A percentile compares a stretch with the other conserved stretches of the same genome.
Evolutionary conservation across 2,888 invertebrate genomes (phyloP).

Genomic region (Baccha elongata): DNA sequence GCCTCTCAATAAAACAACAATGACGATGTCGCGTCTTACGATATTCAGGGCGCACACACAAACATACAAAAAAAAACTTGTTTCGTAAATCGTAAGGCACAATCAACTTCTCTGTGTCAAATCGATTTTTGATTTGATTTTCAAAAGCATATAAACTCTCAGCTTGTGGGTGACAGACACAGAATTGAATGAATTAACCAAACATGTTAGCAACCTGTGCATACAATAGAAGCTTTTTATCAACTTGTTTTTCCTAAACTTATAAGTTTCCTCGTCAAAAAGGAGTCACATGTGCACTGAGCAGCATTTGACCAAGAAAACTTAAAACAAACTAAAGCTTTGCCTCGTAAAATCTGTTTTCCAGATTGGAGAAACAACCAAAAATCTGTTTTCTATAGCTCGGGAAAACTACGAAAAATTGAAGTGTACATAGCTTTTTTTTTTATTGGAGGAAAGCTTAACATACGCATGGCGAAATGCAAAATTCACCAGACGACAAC

Average conservation of each 20-base stretch:
- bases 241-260: slow-evolving; percentile 58
- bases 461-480: slow-evolving; percentile 60
- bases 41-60: slow-evolving; percentile 14
- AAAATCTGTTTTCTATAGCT: slow-evolving; percentile 32
- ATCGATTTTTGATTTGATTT: slow-evolving; percentile 72
- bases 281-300: slow-evolving; percentile 10
- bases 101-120: slow-evolving; percentile 66
- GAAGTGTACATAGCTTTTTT: slow-evolving; percentile 29
- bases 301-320: slow-evolving; percentile 47
- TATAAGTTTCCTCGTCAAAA: slow-evolving; percentile 51
- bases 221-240: slow-evolving; percentile 27
- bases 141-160: slow-evolving; percentile 56
- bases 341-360: slow-evolving; percentile 20
- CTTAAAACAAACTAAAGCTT: slow-evolving; percentile 43
- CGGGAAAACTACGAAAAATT: slow-evolving; percentile 39
- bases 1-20: slow-evolving; percentile 31
- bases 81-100: slow-evolving; percentile 21
- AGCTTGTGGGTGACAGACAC: slow-evolving; percentile 5
- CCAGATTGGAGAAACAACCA: neutral
- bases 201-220: slow-evolving; percentile 1
- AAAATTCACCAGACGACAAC: slow-evolving; percentile 52
- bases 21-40: slow-evolving; percentile 46
- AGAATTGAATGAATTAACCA: slow-evolving; percentile 36
- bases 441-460: slow-evolving; percentile 48
- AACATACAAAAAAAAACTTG: slow-evolving; percentile 21